Conservation (phyloP, 2,113 vertebrate species). For the Peucedramus taeniatus region DNA sequence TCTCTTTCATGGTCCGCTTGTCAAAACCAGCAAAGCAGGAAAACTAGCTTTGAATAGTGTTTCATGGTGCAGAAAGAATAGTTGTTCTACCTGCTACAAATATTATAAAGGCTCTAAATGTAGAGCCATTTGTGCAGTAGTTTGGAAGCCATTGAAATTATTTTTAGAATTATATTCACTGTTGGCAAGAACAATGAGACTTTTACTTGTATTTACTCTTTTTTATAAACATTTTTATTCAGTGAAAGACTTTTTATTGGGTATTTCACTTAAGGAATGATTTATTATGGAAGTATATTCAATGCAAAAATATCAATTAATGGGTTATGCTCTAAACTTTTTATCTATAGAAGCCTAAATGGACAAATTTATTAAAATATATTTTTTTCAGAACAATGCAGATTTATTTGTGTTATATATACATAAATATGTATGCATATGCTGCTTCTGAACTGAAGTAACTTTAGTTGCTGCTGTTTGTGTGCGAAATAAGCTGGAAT, state of each 20-base stretch:
- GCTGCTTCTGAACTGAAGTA: not conserved
- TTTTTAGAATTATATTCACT: not conserved
- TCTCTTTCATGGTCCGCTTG: not conserved
- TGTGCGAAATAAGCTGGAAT: not conserved
- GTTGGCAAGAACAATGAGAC: not conserved
- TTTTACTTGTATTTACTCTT: not conserved
- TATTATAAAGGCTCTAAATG: not conserved
- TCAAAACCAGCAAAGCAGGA: not conserved
- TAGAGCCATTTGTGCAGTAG: not conserved
- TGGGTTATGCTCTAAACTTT: not conserved
- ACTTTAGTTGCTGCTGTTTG: not conserved
- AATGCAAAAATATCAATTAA: not conserved
- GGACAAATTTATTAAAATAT: not conserved
- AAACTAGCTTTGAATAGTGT: not conserved
- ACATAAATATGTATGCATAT: accelerated
- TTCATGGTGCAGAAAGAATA: not conserved
- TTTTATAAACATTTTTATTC: not conserved
- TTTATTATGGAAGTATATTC: not conserved
- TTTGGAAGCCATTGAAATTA: not conserved
- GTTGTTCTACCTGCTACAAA: not conserved
- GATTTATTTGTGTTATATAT: not conserved
- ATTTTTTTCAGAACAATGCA: not conserved
- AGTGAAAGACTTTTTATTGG: not conserved
- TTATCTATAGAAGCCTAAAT: not conserved
- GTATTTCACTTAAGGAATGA: not conserved